Evolutionary conservation across 2,797 vertebrate genomes (phyloP), one percentile per base, ranked within the genome.

Genomic region (Liparis tanakae): DNA sequence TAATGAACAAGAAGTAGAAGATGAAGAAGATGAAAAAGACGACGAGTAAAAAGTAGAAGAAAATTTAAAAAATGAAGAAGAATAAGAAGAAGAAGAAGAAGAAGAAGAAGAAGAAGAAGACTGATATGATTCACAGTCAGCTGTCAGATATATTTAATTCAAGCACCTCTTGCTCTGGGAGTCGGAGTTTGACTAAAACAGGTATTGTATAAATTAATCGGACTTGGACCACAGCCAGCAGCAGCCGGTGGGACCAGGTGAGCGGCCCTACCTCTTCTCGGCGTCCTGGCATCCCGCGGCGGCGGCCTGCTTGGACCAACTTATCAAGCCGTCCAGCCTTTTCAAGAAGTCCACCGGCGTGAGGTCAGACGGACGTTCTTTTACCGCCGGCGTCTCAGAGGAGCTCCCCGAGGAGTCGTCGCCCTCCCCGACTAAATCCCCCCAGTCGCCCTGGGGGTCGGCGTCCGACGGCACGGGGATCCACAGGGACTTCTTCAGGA

Each of bases 341-440:
- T 90, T 96, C 70, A 99, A 83, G 85, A 96, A 98, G 62, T 97
- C 96, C 1, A 81, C 74, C 2, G 96, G 95, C 0, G 96, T 95
- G 18, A 97, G 91, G 30, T 92, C 82, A 0, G 87, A 44, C 10
- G 59, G 51, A 1, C 1, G 36, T 1, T 85, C 87, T 36, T 30
- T 44, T 46, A 33, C 12, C 30, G 22, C 59, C 72, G 0, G 41
- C 25, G 25, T 30, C 68, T 68, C 65, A 15, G 67, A 70, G 25
- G 57, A 58, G 55, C 30, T 81, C n/a, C 18, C 64, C 0, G 50
- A 12, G 1, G 58, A 70, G 12, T 30, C 25, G 25, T 30, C 3
- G 25, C 85, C 81, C 6, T 82, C 86, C 6, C 85, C 83, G 22
- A 72, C 59, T 7, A 82, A 80, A 69, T 87, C 69, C 25, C 79